phyloP scores from a whole-genome alignment of 1,140 invertebrate species.

The Gryon sp. region DNA sequence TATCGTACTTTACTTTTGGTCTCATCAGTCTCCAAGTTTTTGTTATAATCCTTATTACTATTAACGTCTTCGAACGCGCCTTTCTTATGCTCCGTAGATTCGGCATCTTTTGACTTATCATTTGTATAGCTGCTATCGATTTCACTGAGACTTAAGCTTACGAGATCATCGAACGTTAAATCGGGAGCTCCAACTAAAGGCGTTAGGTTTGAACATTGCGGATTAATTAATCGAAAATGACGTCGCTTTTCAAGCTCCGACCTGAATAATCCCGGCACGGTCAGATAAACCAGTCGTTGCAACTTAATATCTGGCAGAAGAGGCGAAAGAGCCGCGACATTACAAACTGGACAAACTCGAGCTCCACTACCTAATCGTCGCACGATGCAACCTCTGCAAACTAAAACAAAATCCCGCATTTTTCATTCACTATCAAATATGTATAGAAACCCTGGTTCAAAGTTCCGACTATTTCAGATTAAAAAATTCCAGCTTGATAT shows the following conservation, averaged over 20 bases:
- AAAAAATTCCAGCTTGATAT: too few relatives aligned
- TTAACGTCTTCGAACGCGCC: constrained; percentile 10
- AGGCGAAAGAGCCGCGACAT: constrained; percentile 77
- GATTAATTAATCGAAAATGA: constrained; percentile 70
- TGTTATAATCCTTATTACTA: constrained; percentile 18
- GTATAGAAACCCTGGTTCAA: neutral
- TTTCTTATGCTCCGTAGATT: constrained; percentile 18
- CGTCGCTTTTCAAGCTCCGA: constrained; percentile 72
- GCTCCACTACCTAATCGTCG: constrained; percentile 90
- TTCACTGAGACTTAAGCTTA: constrained; percentile 73
- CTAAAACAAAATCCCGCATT: constrained; percentile 74
- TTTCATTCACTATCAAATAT: neutral
- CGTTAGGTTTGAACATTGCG: constrained; percentile 67
- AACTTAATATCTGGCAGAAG: constrained; percentile 83
- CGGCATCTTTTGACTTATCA: constrained; percentile 25
- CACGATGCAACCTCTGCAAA: constrained; percentile 94
- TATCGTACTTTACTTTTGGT: constrained; percentile 64
- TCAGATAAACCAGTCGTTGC: constrained; percentile 87
- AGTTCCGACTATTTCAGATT: too few relatives aligned
- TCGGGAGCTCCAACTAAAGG: constrained; percentile 69
- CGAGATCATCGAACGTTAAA: constrained; percentile 70
- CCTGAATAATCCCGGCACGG: constrained; percentile 84
- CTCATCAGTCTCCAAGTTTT: constrained; percentile 37
- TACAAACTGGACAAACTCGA: constrained; percentile 76
- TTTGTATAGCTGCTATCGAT: constrained; percentile 33